Evolutionary conservation across 1,140 invertebrate genomes (phyloP), one percentile per base, ranked within the genome.

Genomic region (Neoseiulus cucumeris): DNA sequence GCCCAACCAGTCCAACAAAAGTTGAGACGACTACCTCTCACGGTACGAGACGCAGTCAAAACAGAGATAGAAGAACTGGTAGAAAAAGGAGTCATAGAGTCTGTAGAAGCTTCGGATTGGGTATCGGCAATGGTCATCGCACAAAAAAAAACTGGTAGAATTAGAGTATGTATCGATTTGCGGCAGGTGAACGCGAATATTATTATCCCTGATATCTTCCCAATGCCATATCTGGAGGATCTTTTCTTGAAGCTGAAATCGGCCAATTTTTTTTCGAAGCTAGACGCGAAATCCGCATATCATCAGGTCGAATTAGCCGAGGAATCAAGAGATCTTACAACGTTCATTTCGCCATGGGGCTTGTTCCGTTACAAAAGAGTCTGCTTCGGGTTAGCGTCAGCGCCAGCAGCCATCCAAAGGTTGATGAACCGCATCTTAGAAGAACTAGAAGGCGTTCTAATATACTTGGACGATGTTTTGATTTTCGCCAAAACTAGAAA

Each of bases 331-430:
- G 45, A 47, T 7, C 14, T 47, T 4, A 47, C 45, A 6, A 5
- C 45, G 7, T 47, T 47, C 28, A 68, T 70, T 39, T 6, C 33
- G 4, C 45, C 45, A 7, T 47, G 45, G 45, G 70, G 69, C n/a
- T 44, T 69, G 0, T 71, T 66, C 47, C 30, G 65, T 14, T 71
- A 72, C 51, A 65, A 65, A n/a, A 64, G 70, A 14, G 25, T 71
- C 20, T 65, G 45, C 7, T 71, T 71, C 18, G 70, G 70, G 17
- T 20, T 71, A 17, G 64, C 20, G 39, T 68, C 66, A 25, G 64
- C 69, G 1, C 69, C 70, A 9, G 65, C 68, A 20, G 44, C 41
- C 1, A 68, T 71, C 41, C 68, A 71, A 28, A 25, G 47, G 6
- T 17, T 42, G 44, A 69, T 71, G 55, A 33, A 22, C 20, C 42